These are phyloP conservation scores for Synergus gifuensis DNA, from an alignment of 2,888 invertebrate genomes.

Conservation along the genomic window DNA sequence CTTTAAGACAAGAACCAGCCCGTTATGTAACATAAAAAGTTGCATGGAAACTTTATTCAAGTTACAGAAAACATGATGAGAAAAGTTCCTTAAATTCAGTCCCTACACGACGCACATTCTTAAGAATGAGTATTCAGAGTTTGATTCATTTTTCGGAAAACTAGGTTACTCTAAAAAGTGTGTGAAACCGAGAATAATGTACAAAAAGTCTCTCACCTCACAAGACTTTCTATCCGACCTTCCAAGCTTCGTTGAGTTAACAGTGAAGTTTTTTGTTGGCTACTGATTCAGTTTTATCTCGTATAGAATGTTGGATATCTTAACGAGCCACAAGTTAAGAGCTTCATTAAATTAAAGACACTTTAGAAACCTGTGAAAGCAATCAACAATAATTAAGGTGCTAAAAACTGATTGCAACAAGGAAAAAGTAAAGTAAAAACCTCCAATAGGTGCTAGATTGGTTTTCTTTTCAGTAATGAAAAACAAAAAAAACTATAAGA, in stretches of 20 bases:
- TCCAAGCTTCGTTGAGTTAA: neutral
- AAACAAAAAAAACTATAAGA: too few relatives aligned
- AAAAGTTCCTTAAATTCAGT: neutral
- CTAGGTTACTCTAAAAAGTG: neutral
- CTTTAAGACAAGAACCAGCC: neutral
- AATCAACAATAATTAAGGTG: neutral
- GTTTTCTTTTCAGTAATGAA: neutral
- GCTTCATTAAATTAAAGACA: neutral
- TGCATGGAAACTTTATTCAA: constrained; percentile 32
- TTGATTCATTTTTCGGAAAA: neutral
- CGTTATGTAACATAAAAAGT: neutral
- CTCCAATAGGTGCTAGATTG: neutral
- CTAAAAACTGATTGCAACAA: neutral
- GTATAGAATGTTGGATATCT: neutral
- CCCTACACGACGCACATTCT: neutral
- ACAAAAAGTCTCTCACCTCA: neutral
- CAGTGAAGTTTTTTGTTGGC: neutral
- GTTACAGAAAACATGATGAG: constrained; percentile 4
- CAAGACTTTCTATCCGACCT: neutral
- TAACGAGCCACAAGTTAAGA: neutral
- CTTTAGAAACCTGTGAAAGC: neutral
- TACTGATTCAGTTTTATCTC: neutral
- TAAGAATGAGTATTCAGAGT: neutral
- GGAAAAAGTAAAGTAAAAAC: too few relatives aligned
- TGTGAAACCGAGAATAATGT: neutral